Evolutionary conservation across 1,140 invertebrate species (phyloP), one percentile per base, ranked within the genome.

Genomic region (Paramacrobiotus metropolitanus): DNA sequence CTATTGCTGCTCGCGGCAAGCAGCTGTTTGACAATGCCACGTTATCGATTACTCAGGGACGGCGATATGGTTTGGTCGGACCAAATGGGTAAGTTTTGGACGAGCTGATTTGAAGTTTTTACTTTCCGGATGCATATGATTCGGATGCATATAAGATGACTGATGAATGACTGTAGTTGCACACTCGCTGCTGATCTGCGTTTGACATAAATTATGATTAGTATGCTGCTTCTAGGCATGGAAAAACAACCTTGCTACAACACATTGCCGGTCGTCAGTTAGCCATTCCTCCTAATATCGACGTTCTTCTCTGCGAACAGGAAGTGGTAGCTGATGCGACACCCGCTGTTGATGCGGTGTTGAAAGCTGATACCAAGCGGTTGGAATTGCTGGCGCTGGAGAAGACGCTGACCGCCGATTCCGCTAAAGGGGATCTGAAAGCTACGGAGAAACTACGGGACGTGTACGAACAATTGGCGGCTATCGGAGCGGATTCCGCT

Each of bases 291-390:
- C 83, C 87, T 0, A 88, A 86, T 66, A 98, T 99, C 66, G 95
- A 99, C 76, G 86, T 98, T 63, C 75, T 99, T 59, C 84, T 95
- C 66, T 99, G 95, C 73, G 95, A 99, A 76, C 95, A 99, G 78
- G 93, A 96, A 78, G 92, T 97, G 30, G 81, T 87, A 0, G 90
- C 91, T 18, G 91, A 95, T 73, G 82, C 89, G 64, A 84, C 82
- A 2, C 82, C 86, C 3, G 89, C 93, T 40, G 88, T 97, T 15
- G 83, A 94, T 67, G 85, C 87, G 15, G 86, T 98, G 2, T 71
- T 98, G 0, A 89, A 87, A 64, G 86, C 91, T 0, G 92, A 97
- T 75, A 82, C 83, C 18, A 91, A 91, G 68, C 79, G 91, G 65
- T 83, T 82, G 65, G 77, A 80, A 64, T 73, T 97, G 40, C 69